These are phyloP conservation scores for Graptemys geographica DNA, from an alignment of 2,797 vertebrate species.

Conservation along the genomic window DNA sequence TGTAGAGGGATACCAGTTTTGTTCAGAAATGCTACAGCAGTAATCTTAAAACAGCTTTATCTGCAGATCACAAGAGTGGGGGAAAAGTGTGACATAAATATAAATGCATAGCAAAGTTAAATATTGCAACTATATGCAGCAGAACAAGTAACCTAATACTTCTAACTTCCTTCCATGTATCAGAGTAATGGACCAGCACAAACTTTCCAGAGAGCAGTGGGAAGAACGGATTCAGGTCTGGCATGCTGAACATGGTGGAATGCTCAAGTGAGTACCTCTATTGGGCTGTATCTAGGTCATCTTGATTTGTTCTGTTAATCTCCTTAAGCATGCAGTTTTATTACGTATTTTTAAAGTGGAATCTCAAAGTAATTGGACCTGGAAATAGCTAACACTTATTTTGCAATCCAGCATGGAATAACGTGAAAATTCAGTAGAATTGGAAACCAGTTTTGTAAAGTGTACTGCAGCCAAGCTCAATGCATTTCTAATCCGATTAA, in stretches of 20 bases:
- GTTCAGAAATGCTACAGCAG: neutral
- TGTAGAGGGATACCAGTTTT: neutral
- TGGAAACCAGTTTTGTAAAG: neutral
- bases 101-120: neutral
- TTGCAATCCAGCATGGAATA: neutral
- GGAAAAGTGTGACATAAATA: neutral
- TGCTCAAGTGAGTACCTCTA: conserved; percentile 90
- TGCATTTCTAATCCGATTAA: neutral
- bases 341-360: neutral
- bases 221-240: conserved; percentile 98
- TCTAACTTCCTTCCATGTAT: neutral
- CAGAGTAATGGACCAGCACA: conserved; percentile 97
- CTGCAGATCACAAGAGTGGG: neutral
- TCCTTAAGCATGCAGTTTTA: neutral
- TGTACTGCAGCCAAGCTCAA: neutral
- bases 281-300: neutral
- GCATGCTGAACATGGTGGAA: conserved; percentile 94
- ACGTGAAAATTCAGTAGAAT: neutral
- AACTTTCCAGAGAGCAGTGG: conserved; percentile 95
- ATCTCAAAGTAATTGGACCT: neutral
- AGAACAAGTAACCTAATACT: neutral
- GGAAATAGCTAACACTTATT: neutral
- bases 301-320: neutral
- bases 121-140: neutral
- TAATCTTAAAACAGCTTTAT: neutral